Evolutionary conservation across 1,140 invertebrate species (phyloP).

Genomic region (Elymnias hypermnestra): DNA sequence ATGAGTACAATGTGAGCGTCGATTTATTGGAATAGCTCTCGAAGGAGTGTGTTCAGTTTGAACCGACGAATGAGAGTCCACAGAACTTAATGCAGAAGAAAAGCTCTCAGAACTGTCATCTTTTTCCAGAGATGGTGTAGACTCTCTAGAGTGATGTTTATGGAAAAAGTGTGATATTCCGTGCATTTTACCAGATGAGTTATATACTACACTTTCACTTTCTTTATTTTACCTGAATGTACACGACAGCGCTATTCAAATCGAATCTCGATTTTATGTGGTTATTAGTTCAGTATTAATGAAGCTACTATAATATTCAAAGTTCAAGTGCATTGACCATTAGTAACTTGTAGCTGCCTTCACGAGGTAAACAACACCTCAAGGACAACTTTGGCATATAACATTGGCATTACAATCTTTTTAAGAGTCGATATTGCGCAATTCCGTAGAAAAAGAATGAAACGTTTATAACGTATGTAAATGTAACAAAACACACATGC

Average conservation of each 20-base stretch:
- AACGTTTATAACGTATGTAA: background rate
- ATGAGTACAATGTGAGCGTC: slow-evolving; percentile 36
- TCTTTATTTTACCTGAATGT: background rate
- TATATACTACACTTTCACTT: slow-evolving; percentile 4
- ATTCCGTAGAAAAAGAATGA: background rate
- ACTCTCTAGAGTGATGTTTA: slow-evolving; percentile 50
- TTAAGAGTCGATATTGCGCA: background rate
- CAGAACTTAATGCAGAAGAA: slow-evolving; percentile 42
- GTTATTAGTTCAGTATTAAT: no score
- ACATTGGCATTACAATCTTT: background rate
- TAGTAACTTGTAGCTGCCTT: background rate
- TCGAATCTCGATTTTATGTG: slow-evolving; percentile 3
- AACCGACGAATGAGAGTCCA: slow-evolving; percentile 33
- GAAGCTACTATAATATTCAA: background rate
- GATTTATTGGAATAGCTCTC: slow-evolving; percentile 47
- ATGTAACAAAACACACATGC: background rate
- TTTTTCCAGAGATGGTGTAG: slow-evolving; percentile 43
- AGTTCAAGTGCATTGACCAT: background rate
- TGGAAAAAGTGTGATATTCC: slow-evolving; percentile 52
- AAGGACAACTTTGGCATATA: no score
- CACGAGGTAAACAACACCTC: slow-evolving; percentile 1
- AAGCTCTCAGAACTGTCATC: slow-evolving; percentile 45
- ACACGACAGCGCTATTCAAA: slow-evolving; percentile 9
- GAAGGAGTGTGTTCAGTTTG: slow-evolving; percentile 24
- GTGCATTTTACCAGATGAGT: slow-evolving; percentile 42